phyloP scores from a whole-genome alignment of 2,888 invertebrate genomes.

The Agrotis clavis region DNA sequence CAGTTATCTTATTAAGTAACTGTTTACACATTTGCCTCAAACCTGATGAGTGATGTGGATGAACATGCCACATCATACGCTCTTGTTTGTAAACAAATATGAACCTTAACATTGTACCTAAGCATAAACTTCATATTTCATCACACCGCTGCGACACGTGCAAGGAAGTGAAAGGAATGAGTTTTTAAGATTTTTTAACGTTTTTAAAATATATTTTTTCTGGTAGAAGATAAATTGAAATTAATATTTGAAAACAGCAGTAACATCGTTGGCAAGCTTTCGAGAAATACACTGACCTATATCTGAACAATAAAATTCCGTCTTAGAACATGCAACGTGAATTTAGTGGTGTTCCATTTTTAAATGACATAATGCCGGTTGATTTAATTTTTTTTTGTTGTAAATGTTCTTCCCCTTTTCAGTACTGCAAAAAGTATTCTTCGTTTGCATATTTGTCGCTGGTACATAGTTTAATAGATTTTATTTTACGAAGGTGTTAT shows the following conservation, averaged over 20 bases:
- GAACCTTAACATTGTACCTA: conserved; percentile 29
- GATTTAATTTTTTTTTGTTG: not conserved
- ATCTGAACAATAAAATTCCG: conserved; percentile 1
- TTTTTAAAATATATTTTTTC: not conserved
- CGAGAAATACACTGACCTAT: conserved; percentile 26
- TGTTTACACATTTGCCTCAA: conserved; percentile 28
- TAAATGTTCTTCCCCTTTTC: conserved; percentile 6
- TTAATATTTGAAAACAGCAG: conserved; percentile 14
- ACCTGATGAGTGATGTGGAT: conserved; percentile 20
- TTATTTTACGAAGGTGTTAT: conserved; percentile 15
- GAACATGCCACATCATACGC: conserved; percentile 21
- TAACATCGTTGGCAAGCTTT: conserved; percentile 15
- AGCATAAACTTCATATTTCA: conserved; percentile 42
- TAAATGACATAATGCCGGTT: not conserved
- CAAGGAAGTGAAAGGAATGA: conserved; percentile 46
- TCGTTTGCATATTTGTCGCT: conserved; percentile 14
- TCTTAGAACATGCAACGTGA: conserved; percentile 11
- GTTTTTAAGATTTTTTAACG: conserved; percentile 15
- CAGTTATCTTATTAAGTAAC: not conserved
- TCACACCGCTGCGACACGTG: conserved; percentile 11
- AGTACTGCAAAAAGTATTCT: not conserved
- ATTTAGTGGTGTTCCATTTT: conserved; percentile 6
- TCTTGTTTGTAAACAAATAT: conserved; percentile 48
- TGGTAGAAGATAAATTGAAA: not conserved
- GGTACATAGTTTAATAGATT: conserved; percentile 10